Conservation (phyloP, 2,797 vertebrate species). For the Euphonia xanthogaster region DNA sequence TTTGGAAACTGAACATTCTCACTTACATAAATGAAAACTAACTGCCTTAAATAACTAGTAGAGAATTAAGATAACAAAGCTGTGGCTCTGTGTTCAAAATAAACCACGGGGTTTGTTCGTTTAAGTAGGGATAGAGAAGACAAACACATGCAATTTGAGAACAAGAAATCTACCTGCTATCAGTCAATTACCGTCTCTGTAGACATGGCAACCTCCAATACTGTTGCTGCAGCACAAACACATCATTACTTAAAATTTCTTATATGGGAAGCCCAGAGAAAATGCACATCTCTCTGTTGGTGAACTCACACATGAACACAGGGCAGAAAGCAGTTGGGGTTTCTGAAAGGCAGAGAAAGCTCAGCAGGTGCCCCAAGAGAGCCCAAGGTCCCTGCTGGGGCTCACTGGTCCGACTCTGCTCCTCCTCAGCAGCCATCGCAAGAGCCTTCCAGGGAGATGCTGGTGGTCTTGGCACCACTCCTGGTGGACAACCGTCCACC, state of each 20-base stretch:
- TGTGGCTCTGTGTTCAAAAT: not conserved
- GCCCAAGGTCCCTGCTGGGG: not conserved
- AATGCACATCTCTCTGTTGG: not conserved
- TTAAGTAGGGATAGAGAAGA: not conserved
- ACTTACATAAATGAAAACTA: not conserved
- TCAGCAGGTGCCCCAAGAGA: not conserved
- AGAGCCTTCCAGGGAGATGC: conserved; percentile 12
- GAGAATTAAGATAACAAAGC: not conserved
- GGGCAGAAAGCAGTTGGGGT: not conserved
- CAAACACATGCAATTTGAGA: not conserved
- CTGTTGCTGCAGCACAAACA: not conserved
- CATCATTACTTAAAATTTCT: not conserved
- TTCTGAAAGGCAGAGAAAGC: not conserved
- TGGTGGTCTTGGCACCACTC: conserved; percentile 36
- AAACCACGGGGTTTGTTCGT: not conserved
- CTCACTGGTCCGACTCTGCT: not conserved
- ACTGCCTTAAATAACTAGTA: not conserved
- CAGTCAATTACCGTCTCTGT: not conserved
- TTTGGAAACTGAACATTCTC: not conserved
- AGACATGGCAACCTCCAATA: not conserved
- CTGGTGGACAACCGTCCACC: conserved; percentile 46
- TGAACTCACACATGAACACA: fast-evolving
- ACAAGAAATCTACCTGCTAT: not conserved
- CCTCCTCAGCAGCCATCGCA: not conserved
- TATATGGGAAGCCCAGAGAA: not conserved